A percentile compares a stretch with the other conserved stretches of the same genome.
phyloP scores from a whole-genome alignment of 2,113 vertebrate species.

The Calyptommatus sinebrachiatus region DNA sequence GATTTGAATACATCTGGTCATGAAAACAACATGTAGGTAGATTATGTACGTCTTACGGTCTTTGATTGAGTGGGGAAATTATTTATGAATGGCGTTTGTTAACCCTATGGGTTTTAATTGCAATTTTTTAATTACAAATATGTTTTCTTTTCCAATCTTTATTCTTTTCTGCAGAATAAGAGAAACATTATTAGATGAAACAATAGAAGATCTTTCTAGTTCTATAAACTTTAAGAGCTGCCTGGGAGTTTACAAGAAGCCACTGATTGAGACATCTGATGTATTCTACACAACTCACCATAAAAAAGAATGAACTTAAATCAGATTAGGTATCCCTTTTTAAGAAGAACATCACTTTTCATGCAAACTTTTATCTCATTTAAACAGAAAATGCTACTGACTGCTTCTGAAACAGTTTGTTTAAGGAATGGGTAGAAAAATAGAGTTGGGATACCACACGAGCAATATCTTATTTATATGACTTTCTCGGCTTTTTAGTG shows the following conservation, averaged over 20 bases:
- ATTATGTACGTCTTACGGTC: too few relatives aligned
- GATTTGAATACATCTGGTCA: too few relatives aligned
- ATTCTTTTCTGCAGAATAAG: background rate
- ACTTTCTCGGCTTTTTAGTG: conserved; percentile 46
- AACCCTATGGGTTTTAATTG: too few relatives aligned
- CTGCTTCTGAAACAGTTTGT: rapidly evolving
- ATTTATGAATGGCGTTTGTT: too few relatives aligned
- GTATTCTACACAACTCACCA: background rate
- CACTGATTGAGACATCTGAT: background rate
- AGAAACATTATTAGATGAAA: background rate
- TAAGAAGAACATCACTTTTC: background rate
- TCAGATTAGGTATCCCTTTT: background rate
- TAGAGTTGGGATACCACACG: background rate
- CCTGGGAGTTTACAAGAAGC: conserved; percentile 1
- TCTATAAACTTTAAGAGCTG: rapidly evolving
- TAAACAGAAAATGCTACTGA: background rate
- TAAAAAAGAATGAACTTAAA: background rate
- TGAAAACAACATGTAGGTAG: too few relatives aligned
- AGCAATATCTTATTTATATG: conserved; percentile 30
- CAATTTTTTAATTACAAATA: background rate
- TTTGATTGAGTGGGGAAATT: too few relatives aligned
- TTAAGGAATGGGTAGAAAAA: background rate
- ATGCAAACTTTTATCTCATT: background rate
- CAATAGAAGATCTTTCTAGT: background rate
- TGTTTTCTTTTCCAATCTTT: background rate